Evolutionary conservation across 1,140 invertebrate genomes (phyloP), one percentile per base, ranked within the genome.

Genomic region (Mylabris phalerata): DNA sequence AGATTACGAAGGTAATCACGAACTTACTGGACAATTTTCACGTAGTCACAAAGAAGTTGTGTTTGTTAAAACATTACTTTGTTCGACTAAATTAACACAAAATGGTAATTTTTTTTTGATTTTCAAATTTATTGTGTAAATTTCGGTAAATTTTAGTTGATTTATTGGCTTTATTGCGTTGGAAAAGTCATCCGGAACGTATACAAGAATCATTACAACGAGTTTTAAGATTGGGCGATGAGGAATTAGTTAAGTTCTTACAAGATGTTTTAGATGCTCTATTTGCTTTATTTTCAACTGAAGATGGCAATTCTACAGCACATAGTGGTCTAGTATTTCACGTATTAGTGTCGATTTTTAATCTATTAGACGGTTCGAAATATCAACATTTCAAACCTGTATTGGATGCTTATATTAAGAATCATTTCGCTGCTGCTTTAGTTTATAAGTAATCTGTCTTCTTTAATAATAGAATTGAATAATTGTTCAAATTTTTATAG

Each of bases 361-460:
- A 90, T 73, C 77, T 95, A 3, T 74, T 98, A 47, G 91, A 96
- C 66, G 93, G 90, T 66, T 87, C 86, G 48, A 93, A 95, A 71
- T 98, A 96, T 77, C 88, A 95, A 70, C 92, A 98, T 71, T 98
- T 98, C 74, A 87, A 93, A 63, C 92, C 94, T 1, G 93, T 98
- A 0, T 86, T 98, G 74, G 93, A 98, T 71, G 90, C 90, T 2
- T 98, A 98, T 67, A 95, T 98, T 42, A 88, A 91, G 61, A 88
- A 89, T 61, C 93, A 97, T 73, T 98, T 98, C 78, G 92, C 93
- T 5, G 94, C 94, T 24, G 92, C 94, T 2, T 80, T 98, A 10
- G 95, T 96, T 9, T 97, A 98, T 75, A 94, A 95, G 32, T 32
- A 32, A 32, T 19, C 1, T 19, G 19, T 19, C 19, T 19, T 19